phyloP scores from a whole-genome alignment of 2,113 vertebrate species.

The Anseranas semipalmata region DNA sequence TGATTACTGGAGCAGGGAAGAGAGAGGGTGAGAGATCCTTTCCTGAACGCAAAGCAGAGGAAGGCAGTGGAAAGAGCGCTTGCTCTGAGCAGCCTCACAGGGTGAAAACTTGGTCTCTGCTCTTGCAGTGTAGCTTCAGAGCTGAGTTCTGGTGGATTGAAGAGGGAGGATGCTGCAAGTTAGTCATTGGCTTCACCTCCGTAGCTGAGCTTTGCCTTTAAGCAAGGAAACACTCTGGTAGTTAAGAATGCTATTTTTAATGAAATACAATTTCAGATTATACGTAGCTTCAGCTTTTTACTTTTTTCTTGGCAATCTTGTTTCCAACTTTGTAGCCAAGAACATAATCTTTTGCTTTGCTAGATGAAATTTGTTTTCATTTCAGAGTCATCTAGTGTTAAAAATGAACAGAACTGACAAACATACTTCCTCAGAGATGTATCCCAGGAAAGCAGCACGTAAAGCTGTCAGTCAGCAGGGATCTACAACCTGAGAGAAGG shows the following conservation, averaged over 20 bases:
- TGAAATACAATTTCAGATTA: not conserved
- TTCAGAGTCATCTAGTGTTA: not conserved
- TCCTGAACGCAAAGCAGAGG: not conserved
- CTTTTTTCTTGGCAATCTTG: not conserved
- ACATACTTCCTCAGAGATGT: not conserved
- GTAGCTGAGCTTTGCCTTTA: not conserved
- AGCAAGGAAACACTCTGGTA: not conserved
- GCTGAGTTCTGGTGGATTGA: not conserved
- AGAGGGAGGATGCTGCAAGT: not conserved
- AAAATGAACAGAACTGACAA: not conserved
- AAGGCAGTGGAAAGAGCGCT: not conserved
- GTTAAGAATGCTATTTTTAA: not conserved
- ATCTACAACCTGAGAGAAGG: not conserved
- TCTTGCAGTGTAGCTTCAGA: not conserved
- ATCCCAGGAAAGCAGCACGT: not conserved
- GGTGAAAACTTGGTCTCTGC: not conserved
- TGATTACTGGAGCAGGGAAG: not conserved
- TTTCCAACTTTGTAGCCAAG: not conserved
- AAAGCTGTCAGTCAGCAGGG: not conserved
- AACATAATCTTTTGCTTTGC: not conserved
- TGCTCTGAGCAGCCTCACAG: not conserved
- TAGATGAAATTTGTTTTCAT: not conserved
- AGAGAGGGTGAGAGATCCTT: not conserved
- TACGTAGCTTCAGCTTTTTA: not conserved
- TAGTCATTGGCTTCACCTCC: not conserved